Conservation (phyloP, 2,113 vertebrate genomes). For the Labeo catla region DNA sequence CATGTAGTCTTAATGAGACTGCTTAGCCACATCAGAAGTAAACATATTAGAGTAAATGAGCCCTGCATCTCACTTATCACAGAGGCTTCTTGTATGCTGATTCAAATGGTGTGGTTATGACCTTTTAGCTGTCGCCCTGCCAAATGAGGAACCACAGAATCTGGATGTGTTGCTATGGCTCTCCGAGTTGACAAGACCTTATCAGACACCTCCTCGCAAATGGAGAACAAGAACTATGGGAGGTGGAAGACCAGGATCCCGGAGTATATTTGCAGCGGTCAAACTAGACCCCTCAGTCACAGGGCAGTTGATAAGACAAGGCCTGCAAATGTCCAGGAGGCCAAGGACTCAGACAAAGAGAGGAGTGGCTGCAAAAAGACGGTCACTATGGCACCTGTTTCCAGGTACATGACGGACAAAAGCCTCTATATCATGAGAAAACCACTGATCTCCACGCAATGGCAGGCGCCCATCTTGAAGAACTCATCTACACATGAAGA, state of each 20-base stretch:
- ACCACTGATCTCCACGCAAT: constrained; percentile 47
- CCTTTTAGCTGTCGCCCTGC: constrained; percentile 34
- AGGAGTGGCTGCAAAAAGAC: constrained; percentile 44
- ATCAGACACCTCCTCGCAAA: constrained; percentile 48
- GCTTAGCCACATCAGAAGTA: constrained; percentile 52
- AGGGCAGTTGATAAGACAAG: not conserved
- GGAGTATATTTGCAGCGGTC: not conserved
- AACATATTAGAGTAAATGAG: constrained; percentile 43
- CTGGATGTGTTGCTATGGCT: constrained; percentile 60
- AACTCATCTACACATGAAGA: constrained; percentile 48
- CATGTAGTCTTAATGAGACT: constrained; percentile 65
- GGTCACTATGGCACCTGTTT: constrained; percentile 64
- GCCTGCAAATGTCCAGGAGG: not conserved
- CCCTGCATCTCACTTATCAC: not conserved
- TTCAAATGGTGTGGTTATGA: constrained; percentile 24
- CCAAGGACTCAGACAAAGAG: constrained; percentile 34
- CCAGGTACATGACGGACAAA: constrained; percentile 62
- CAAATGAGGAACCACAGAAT: constrained; percentile 46
- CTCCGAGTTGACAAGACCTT: constrained; percentile 68
- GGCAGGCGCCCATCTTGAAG: constrained; percentile 68
- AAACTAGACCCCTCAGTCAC: not conserved
- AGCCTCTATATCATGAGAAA: constrained; percentile 58
- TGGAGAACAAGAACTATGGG: constrained; percentile 51
- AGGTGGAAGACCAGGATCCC: constrained; percentile 54
- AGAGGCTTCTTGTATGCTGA: not conserved